A percentile compares a stretch with the other conserved stretches of the same genome.
phyloP scores from a whole-genome alignment of 2,888 invertebrate species.

The Euplagia quadripunctaria region DNA sequence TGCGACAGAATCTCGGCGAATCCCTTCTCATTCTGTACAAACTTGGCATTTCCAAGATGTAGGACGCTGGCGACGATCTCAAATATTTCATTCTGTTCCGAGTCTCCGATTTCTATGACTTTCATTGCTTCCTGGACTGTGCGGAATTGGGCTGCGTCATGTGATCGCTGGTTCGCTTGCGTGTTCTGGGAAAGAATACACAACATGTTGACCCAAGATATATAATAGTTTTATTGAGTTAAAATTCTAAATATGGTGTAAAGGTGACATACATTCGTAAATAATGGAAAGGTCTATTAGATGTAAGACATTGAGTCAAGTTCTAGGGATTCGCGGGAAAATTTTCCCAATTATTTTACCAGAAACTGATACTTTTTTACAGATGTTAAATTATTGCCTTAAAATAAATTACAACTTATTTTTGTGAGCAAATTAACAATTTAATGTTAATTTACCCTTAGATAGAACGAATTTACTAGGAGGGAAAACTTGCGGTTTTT shows the following conservation, averaged over 20 bases:
- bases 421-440: too few species aligned
- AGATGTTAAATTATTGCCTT: too few species aligned
- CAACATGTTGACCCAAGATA: not conserved
- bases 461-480: too few species aligned
- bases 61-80: slow-evolving; percentile 94
- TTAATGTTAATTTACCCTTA: too few species aligned
- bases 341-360: too few species aligned
- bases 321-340: not conserved
- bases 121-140: slow-evolving; percentile 91
- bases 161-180: slow-evolving; percentile 68
- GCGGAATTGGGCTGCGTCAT: slow-evolving; percentile 90
- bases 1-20: slow-evolving; percentile 90
- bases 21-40: slow-evolving; percentile 91
- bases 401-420: too few species aligned
- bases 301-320: not conserved
- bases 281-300: not conserved
- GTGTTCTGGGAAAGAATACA: slow-evolving; percentile 57
- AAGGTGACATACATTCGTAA: not conserved
- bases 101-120: slow-evolving; percentile 91
- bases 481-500: too few species aligned
- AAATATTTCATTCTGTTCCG: slow-evolving; percentile 92
- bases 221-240: too few species aligned
- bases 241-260: too few species aligned
- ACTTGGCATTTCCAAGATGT: slow-evolving; percentile 95
- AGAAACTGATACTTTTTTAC: too few species aligned